Conservation (phyloP, 2,113 vertebrate species). For the Mustelus asterias region DNA sequence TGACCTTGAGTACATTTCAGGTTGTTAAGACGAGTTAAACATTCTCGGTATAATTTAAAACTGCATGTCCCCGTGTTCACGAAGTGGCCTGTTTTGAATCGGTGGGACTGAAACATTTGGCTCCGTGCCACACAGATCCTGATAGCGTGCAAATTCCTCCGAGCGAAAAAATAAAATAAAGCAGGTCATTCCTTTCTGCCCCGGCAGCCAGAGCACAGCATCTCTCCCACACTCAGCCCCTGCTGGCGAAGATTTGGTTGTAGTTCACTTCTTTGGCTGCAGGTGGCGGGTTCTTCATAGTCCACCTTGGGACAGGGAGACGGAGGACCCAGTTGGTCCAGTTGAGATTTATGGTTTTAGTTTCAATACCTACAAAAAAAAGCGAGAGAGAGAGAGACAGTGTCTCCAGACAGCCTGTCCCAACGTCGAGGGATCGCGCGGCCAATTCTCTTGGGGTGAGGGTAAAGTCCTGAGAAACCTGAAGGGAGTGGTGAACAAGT, state of each 20-base stretch:
- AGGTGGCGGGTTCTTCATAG: background rate
- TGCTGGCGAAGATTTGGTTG: background rate
- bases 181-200: background rate
- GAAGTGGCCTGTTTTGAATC: background rate
- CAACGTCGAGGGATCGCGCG: background rate
- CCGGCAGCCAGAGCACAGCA: background rate
- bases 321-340: background rate
- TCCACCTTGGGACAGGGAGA: background rate
- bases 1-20: background rate
- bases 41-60: background rate
- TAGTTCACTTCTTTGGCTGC: background rate
- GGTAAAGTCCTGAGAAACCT: background rate
- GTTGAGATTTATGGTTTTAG: background rate
- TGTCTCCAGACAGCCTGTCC: background rate
- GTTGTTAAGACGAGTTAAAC: background rate
- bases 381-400: background rate
- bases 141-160: background rate
- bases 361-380: background rate
- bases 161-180: too few relatives aligned
- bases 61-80: background rate
- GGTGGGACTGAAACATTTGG: background rate
- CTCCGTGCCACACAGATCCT: background rate
- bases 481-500: background rate
- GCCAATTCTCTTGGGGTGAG: background rate
- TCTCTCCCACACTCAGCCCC: background rate